phyloP scores from a whole-genome alignment of 2,888 invertebrate genomes.

The Gnatocerus cornutus region DNA sequence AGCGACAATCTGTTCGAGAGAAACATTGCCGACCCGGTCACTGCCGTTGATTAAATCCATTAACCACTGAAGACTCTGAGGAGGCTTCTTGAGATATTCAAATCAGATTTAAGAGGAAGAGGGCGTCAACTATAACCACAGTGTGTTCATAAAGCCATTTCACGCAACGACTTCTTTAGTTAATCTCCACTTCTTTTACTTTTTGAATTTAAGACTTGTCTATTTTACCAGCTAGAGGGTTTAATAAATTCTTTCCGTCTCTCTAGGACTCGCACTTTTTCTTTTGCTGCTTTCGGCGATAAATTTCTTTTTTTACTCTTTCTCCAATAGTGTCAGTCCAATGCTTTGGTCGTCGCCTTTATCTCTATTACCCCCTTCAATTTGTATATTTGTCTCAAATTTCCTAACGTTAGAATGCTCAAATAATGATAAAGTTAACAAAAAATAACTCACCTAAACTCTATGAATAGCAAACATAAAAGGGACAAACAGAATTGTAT shows the following conservation, averaged over 20 bases:
- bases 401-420: background rate
- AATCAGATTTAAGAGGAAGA: background rate
- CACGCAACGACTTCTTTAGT: background rate
- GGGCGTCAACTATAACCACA: background rate
- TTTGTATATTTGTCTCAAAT: background rate
- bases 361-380: background rate
- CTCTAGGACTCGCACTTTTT: background rate
- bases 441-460: no score
- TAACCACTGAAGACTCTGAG: slow-evolving; percentile 41
- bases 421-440: background rate
- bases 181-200: background rate
- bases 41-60: slow-evolving; percentile 52
- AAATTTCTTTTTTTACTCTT: slow-evolving; percentile 4
- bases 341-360: background rate
- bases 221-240: slow-evolving; percentile 1
- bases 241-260: slow-evolving; percentile 2
- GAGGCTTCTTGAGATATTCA: background rate
- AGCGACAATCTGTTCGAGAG: slow-evolving; percentile 51
- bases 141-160: background rate
- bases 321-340: slow-evolving; percentile 1
- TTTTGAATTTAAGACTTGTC: slow-evolving; percentile 6
- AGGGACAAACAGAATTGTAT: no score
- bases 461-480: no score
- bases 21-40: slow-evolving; percentile 42
- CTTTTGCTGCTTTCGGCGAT: background rate